A percentile compares a stretch with the other conserved stretches of the same genome.
Evolutionary conservation across 2,797 vertebrate genomes (phyloP).

Genomic region (Chelidonichthys spinosus): DNA sequence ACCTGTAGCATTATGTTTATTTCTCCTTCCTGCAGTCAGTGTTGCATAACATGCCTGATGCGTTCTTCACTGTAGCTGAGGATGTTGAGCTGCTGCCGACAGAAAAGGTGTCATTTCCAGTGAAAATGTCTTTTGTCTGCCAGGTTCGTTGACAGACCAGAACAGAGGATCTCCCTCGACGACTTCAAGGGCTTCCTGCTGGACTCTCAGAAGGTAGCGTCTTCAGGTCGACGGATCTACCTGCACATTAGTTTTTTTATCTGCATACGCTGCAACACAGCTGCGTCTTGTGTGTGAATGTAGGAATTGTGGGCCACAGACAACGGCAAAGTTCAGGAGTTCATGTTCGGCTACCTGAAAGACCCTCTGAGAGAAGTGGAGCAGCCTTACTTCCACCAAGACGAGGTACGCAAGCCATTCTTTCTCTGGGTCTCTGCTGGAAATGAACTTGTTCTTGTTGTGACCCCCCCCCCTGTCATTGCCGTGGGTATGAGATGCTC

Average conservation of each 20-base stretch:
- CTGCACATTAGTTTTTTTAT: not conserved
- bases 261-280: constrained; percentile 1
- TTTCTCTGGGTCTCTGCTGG: constrained; percentile 16
- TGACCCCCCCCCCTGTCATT: constrained; percentile 21
- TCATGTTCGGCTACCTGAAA: constrained; percentile 94
- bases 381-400: constrained; percentile 93
- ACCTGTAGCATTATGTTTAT: no score
- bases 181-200: constrained; percentile 94
- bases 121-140: constrained; percentile 22
- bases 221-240: not conserved
- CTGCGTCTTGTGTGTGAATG: constrained; percentile 35
- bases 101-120: no score
- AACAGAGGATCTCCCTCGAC: constrained; percentile 89
- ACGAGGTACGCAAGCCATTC: constrained; percentile 87
- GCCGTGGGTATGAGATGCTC: constrained; percentile 47
- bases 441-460: constrained; percentile 38
- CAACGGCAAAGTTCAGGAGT: constrained; percentile 91
- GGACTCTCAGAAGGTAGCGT: constrained; percentile 91
- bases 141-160: constrained; percentile 89
- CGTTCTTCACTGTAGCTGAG: no score
- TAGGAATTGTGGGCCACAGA: constrained; percentile 95
- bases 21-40: no score
- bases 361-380: constrained; percentile 97
- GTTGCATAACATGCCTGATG: no score
- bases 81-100: no score